These are phyloP conservation scores for Pogona vitticeps DNA, from an alignment of 2,113 vertebrate species.

Conservation along the genomic window DNA sequence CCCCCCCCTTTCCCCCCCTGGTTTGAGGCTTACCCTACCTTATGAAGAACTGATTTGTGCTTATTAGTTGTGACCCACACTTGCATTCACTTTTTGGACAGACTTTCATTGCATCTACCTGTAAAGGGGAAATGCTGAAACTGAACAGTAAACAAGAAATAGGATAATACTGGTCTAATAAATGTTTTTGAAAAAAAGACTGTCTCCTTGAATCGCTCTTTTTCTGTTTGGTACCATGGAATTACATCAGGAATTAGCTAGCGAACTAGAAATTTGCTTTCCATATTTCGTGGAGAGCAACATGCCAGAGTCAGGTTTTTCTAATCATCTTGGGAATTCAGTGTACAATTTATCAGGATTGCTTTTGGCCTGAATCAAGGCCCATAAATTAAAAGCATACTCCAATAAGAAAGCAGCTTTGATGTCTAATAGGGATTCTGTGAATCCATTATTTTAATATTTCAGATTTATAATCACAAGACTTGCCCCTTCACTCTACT, in stretches of 20 bases:
- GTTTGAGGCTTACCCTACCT: slow-evolving; percentile 38
- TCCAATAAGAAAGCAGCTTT: slow-evolving; percentile 63
- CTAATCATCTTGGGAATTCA: slow-evolving; percentile 58
- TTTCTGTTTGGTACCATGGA: slow-evolving; percentile 65
- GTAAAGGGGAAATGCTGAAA: slow-evolving; percentile 50
- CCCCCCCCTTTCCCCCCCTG: slow-evolving; percentile 37
- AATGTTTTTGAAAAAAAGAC: slow-evolving; percentile 50
- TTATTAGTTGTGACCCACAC: slow-evolving; percentile 48
- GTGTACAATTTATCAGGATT: slow-evolving; percentile 66
- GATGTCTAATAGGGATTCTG: slow-evolving; percentile 64
- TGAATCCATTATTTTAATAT: slow-evolving; percentile 66
- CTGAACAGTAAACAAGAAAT: slow-evolving; percentile 51
- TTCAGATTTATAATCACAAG: slow-evolving; percentile 68
- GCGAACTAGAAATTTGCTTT: slow-evolving; percentile 41
- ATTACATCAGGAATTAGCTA: slow-evolving; percentile 51
- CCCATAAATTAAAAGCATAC: slow-evolving; percentile 68
- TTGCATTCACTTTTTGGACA: slow-evolving; percentile 53
- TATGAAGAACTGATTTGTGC: slow-evolving; percentile 23
- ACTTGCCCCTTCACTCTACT: slow-evolving; percentile 46
- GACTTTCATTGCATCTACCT: slow-evolving; percentile 51
- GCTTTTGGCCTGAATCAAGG: slow-evolving; percentile 46
- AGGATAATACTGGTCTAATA: slow-evolving; percentile 47
- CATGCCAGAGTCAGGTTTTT: slow-evolving; percentile 56
- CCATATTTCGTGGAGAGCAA: slow-evolving; percentile 50
- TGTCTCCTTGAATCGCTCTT: slow-evolving; percentile 53